Percentiles rank a stretch among this genome's conserved stretches.
These are phyloP conservation scores for Barbus barbus DNA, from an alignment of 2,113 vertebrate species.

Conservation along the genomic window DNA sequence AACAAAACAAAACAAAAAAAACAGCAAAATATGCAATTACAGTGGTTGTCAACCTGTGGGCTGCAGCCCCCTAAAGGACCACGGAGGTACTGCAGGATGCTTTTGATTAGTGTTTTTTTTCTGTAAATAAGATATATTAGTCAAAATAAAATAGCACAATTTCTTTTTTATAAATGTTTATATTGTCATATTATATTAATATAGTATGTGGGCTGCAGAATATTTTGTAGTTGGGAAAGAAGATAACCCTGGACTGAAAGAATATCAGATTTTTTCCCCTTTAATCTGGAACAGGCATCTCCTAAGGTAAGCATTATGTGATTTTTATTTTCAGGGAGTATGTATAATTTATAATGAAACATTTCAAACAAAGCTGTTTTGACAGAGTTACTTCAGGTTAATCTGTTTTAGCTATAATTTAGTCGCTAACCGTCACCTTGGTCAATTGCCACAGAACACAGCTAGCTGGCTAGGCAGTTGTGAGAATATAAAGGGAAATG, in stretches of 20 bases:
- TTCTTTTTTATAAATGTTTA: neutral
- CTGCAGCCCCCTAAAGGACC: neutral
- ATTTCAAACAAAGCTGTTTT: no score
- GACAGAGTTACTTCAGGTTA: neutral
- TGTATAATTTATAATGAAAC: neutral
- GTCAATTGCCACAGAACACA: neutral
- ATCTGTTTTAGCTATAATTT: constrained; percentile 23
- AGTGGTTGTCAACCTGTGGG: neutral
- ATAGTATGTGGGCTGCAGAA: neutral
- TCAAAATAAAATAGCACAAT: neutral
- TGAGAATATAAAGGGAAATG: constrained; percentile 6
- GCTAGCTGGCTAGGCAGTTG: neutral
- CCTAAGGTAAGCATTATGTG: no score
- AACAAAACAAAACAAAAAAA: no score
- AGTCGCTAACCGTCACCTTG: neutral
- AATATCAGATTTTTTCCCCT: no score
- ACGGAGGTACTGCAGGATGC: neutral
- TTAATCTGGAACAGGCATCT: no score
- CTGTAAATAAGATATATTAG: neutral
- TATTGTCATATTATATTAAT: neutral
- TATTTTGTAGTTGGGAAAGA: neutral
- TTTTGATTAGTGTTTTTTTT: neutral
- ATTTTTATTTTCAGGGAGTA: no score
- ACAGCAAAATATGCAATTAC: neutral
- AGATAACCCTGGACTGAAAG: neutral